These are phyloP conservation scores for Polypedilum pembai DNA, from an alignment of 1,140 invertebrate genomes.

Conservation along the genomic window DNA sequence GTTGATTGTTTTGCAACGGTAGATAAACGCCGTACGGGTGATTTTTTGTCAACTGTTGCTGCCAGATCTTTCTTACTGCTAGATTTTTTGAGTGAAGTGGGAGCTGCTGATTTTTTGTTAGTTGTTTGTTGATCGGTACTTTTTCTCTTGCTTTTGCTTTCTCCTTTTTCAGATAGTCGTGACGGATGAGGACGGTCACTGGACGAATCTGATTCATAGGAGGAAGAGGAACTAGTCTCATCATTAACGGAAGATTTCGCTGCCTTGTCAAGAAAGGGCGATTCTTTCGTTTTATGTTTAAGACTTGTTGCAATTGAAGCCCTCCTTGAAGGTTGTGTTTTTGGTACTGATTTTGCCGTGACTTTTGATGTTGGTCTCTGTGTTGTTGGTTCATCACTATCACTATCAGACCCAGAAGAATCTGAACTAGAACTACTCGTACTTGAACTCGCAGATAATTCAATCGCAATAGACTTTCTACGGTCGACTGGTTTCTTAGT, in stretches of 20 bases:
- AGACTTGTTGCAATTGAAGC: background rate
- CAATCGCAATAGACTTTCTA: constrained; percentile 35
- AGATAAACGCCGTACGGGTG: background rate
- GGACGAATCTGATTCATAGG: constrained; percentile 40
- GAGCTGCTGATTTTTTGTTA: background rate
- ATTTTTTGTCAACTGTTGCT: background rate
- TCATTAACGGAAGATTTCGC: constrained; percentile 39
- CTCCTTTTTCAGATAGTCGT: constrained; percentile 30
- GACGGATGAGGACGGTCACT: constrained; percentile 34
- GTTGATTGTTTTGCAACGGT: background rate
- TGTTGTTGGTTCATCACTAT: constrained; percentile 34
- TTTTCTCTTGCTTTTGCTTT: constrained; percentile 33
- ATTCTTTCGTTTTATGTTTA: constrained; percentile 36
- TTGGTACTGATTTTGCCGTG: constrained; percentile 2
- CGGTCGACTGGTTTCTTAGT: constrained; percentile 37
- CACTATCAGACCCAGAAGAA: constrained; percentile 42
- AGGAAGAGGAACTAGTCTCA: constrained; percentile 30
- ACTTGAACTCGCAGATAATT: constrained; percentile 13
- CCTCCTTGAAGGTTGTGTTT: background rate
- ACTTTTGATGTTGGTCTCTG: background rate
- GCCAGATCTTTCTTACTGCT: background rate
- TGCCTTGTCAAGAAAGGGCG: constrained; percentile 46
- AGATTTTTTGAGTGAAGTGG: constrained; percentile 5
- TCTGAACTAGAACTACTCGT: constrained; percentile 40
- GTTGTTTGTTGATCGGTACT: constrained; percentile 29